These are phyloP conservation scores for Notodonta dromedarius DNA, from an alignment of 2,888 invertebrate genomes.

Conservation along the genomic window DNA sequence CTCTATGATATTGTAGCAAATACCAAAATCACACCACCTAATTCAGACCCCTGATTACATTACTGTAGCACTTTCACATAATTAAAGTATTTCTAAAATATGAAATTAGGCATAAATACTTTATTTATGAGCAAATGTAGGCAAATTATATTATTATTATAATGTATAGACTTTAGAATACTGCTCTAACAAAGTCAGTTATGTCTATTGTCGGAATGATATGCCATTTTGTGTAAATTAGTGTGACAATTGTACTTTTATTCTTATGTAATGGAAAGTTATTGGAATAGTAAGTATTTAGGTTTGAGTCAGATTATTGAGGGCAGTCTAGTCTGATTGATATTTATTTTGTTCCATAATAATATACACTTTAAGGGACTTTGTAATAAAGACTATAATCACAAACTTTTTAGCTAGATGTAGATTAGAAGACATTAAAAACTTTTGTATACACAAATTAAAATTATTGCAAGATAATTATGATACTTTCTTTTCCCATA, in stretches of 20 bases:
- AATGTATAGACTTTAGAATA: conserved; percentile 11
- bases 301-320: conserved; percentile 31
- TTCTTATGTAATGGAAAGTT: conserved; percentile 6
- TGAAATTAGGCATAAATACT: not conserved
- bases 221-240: conserved; percentile 1
- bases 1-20: no score
- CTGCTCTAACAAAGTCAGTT: not conserved
- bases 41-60: no score
- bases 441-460: no score
- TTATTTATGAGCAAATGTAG: conserved; percentile 16
- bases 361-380: not conserved
- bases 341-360: conserved; percentile 38
- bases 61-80: not conserved
- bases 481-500: no score
- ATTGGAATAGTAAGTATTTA: conserved; percentile 23
- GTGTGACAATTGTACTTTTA: conserved; percentile 6
- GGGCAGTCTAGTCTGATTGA: conserved; percentile 49
- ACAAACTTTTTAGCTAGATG: not conserved
- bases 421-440: not conserved
- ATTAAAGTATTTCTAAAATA: not conserved
- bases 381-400: not conserved
- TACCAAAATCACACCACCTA: no score
- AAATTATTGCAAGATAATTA: not conserved
- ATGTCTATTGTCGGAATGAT: not conserved
- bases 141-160: not conserved